Evolutionary conservation across 2,888 invertebrate genomes (phyloP).

Genomic region (Criorhina ranunculi): DNA sequence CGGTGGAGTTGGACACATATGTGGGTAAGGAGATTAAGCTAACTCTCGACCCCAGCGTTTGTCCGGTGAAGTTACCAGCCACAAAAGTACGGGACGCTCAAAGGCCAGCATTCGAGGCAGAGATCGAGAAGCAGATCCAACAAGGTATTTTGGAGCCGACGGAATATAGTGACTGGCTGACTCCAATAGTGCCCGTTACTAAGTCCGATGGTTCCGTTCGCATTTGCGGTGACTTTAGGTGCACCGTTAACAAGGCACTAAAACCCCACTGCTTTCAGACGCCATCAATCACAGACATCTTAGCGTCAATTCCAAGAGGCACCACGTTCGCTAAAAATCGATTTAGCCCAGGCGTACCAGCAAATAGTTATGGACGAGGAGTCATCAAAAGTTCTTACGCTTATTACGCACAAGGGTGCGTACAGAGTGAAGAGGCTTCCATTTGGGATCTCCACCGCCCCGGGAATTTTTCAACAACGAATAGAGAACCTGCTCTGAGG

Average conservation of each 20-base stretch:
- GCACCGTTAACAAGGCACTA: constrained; percentile 72
- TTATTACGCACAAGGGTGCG: background rate
- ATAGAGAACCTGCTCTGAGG: background rate
- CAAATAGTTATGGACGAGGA: constrained; percentile 1
- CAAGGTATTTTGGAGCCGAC: constrained; percentile 76
- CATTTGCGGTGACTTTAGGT: constrained; percentile 59
- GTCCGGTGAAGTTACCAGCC: constrained; percentile 17
- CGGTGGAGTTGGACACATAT: constrained; percentile 26
- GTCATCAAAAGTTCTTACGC: background rate
- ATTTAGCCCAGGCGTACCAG: constrained; percentile 17
- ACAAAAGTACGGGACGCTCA: constrained; percentile 65
- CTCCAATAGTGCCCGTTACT: background rate
- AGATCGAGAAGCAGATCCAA: constrained; percentile 74
- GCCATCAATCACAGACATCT: constrained; percentile 1
- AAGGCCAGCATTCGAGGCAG: constrained; percentile 65
- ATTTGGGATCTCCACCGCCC: background rate
- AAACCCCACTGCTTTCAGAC: constrained; percentile 67
- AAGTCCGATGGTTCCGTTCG: constrained; percentile 75
- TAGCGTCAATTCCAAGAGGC: background rate
- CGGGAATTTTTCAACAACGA: background rate
- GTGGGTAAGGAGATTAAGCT: constrained; percentile 26
- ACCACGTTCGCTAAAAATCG: constrained; percentile 18
- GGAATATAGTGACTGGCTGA: constrained; percentile 49
- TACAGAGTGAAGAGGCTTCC: background rate
- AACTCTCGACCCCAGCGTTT: background rate